Conservation (phyloP, 2,888 invertebrate species). For the Mythimna impura region DNA sequence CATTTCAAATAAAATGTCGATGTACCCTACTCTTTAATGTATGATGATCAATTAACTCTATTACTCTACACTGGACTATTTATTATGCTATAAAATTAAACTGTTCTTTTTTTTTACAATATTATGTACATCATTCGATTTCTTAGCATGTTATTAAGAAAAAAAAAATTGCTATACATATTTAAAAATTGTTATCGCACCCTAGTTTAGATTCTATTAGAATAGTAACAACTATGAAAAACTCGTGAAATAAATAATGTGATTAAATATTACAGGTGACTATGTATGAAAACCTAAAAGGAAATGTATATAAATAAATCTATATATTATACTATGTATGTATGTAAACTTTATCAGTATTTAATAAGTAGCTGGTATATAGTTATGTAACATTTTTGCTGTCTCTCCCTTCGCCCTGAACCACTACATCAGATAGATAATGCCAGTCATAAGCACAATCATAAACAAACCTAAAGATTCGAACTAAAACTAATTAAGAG, state of each 20-base stretch:
- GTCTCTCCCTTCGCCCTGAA: not conserved
- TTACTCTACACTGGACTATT: constrained; percentile 30
- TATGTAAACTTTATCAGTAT: constrained; percentile 18
- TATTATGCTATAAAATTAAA: constrained; percentile 29
- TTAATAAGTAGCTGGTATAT: constrained; percentile 16
- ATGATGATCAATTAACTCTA: constrained; percentile 26
- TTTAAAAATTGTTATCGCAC: constrained; percentile 38
- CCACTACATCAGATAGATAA: constrained; percentile 1
- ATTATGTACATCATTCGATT: constrained; percentile 46
- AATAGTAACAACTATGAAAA: constrained; percentile 31
- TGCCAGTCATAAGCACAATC: constrained; percentile 28
- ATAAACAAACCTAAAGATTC: constrained; percentile 33
- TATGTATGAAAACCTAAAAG: constrained; percentile 34
- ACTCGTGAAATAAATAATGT: constrained; percentile 51
- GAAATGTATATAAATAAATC: constrained; percentile 40
- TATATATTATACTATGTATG: constrained; percentile 34
- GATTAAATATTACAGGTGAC: constrained; percentile 53
- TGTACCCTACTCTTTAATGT: not conserved
- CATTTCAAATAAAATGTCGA: constrained; percentile 2
- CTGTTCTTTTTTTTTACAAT: constrained; percentile 31
- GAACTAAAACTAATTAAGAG: constrained; percentile 46
- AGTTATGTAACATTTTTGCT: constrained; percentile 25
- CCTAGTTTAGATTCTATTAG: constrained; percentile 22
- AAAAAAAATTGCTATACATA: constrained; percentile 39
- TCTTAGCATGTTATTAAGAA: constrained; percentile 24